Conservation (phyloP, 2,113 vertebrate species). For the Archilochus colubris region DNA sequence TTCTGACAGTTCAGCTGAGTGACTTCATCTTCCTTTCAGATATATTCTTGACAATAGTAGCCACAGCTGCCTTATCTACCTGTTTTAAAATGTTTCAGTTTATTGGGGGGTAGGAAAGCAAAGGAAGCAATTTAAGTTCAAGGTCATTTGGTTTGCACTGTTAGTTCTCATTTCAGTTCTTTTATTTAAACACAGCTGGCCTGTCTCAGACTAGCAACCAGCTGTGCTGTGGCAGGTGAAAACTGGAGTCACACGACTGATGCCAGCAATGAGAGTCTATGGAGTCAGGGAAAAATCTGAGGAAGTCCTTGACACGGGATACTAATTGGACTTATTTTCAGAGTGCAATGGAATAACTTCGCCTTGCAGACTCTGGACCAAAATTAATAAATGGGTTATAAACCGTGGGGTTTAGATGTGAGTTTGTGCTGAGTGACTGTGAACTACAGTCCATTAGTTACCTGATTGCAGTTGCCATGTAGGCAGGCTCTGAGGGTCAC, state of each 20-base stretch:
- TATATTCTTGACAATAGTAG: background rate
- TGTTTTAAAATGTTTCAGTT: background rate
- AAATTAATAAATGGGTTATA: background rate
- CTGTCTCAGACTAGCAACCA: background rate
- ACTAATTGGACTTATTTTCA: background rate
- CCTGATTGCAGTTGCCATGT: background rate
- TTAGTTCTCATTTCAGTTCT: background rate
- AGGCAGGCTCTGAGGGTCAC: background rate
- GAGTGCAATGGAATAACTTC: background rate
- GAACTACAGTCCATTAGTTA: background rate
- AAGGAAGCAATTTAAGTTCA: background rate
- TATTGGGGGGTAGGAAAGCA: background rate
- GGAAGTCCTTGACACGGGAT: background rate
- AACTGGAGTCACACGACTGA: fast-evolving
- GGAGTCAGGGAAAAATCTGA: background rate
- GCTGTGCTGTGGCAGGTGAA: background rate
- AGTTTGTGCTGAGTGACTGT: background rate
- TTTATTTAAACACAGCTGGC: background rate
- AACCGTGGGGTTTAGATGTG: background rate
- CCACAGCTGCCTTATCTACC: background rate
- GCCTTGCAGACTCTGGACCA: background rate
- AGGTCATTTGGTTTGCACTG: background rate
- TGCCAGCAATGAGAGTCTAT: background rate
- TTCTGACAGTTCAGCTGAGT: background rate
- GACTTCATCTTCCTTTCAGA: background rate